These are phyloP conservation scores for Grus americana DNA, from an alignment of 2,113 vertebrate species.

Conservation along the genomic window DNA sequence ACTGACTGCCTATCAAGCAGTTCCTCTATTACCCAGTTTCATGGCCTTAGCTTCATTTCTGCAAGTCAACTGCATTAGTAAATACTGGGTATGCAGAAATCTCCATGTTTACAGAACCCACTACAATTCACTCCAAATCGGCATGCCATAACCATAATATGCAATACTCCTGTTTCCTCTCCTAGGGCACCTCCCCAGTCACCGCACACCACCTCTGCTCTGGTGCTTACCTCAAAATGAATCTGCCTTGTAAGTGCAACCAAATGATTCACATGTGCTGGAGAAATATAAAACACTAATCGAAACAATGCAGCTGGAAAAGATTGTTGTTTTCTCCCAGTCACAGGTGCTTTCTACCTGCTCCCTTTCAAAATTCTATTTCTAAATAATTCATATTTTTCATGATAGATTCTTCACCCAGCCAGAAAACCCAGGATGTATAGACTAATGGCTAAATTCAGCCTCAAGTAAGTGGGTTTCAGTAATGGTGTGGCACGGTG, in stretches of 20 bases:
- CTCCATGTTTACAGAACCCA: not conserved
- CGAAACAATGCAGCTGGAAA: not conserved
- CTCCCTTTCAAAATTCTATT: not conserved
- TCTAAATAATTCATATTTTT: conserved; percentile 4
- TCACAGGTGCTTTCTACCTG: not conserved
- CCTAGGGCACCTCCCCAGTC: not conserved
- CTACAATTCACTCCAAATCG: not conserved
- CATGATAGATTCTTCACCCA: not conserved
- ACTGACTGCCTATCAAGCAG: not conserved
- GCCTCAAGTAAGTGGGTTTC: not conserved
- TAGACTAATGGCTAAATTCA: not conserved
- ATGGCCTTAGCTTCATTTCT: not conserved
- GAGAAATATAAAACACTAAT: not conserved
- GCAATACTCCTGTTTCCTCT: not conserved
- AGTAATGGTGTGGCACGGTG: not conserved
- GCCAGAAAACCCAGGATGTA: not conserved
- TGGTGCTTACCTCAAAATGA: not conserved
- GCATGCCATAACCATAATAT: not conserved
- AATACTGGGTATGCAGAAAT: not conserved
- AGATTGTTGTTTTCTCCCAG: not conserved
- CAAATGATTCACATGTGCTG: not conserved
- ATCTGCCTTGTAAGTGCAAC: not conserved
- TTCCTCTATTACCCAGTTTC: not conserved
- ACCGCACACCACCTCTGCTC: not conserved
- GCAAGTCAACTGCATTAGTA: not conserved